Evolutionary conservation across 2,797 vertebrate genomes (phyloP), one percentile per base, ranked within the genome.

Genomic region (Myioborus miniatus): DNA sequence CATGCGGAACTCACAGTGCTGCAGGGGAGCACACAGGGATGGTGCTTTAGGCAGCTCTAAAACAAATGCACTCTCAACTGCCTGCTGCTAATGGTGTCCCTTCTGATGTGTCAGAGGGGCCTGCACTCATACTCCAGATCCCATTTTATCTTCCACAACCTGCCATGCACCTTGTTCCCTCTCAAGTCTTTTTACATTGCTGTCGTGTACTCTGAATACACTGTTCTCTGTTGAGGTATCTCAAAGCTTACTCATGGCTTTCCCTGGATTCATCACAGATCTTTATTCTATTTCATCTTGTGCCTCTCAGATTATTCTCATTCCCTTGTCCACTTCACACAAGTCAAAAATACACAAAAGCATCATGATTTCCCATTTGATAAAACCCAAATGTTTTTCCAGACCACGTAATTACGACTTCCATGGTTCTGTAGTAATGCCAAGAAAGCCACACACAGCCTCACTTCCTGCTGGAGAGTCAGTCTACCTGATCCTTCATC

Each of bases 1-100:
- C 99, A 99, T 99, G 89, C 99, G 98, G 98, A 99, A 99, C 97
- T 99, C 99, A 68, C 99, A 99, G 98, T 99, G 99, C 99, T 99
- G 94, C 8, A 58, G 20, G n/a, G 21, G 36, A 91, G 67, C 93
- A 89, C 87, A 64, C 29, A n/a, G 63, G 32, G 27, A 81, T 8
- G 11, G 11, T 24, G 24, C n/a, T 76, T 84, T 55, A 83, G 67
- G 56, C 15, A 5, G 22, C 4, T 13, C 36, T 44, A 2, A 12
- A 53, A 4, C 44, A 77, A 69, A 19, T 1, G n/a, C 50, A 39
- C 58, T 41, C 77, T 26, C 9, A 23, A 6, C 22, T 60, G 79
- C 67, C 47, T 77, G 74, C 76, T 27, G 3, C 65, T 41, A 22
- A 36, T 15, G 34, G 23, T 34, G 36, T 34, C 30, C 78, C 83